Base-by-base conservation (phyloP, 2,888 invertebrate genomes). In the Mystacides longicornis region DNA sequence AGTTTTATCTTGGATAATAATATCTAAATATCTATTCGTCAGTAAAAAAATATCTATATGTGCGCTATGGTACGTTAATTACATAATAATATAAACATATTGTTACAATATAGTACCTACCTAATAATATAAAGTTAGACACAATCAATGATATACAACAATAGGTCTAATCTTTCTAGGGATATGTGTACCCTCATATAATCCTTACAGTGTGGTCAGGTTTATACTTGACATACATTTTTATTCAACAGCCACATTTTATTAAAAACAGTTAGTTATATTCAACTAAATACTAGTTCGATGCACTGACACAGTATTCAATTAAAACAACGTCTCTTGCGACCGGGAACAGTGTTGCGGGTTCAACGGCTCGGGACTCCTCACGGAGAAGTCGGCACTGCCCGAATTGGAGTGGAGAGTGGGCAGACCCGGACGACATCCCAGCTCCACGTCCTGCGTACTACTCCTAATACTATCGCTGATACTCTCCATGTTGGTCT, bases 251-350 rank as follows among this genome's bases (percentile, higher is more conserved):
- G 55, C 57, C 56, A 57, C 55, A 52, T 48, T 52, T 47, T 16
- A 7, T 37, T 23, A 48, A 49, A 20, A 53, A 54, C 57, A 51
- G 48, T 54, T 14, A 7, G 37, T 23, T 54, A n/a, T n/a, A n/a
- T n/a, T n/a, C n/a, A n/a, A n/a, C n/a, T n/a, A n/a, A 52, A 56
- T 46, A 33, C 54, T 55, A 58, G 27, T 60, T 58, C 61, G 61
- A 61, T 60, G 60, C 60, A 61, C 59, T 55, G 54, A 54, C 46
- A 37, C 42, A 27, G 23, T 54, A 14, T 7, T 14, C 3, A 56
- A 64, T 77, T 86, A 89, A 80, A 89, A 89, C 67, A 89, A 80
- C 66, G 89, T 89, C 78, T 89, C 89, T 67, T 86, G 85, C 62
- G 87, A 86, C 80, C 86, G 86, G 61, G 81, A 80, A 57, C 70